Evolutionary conservation across 64 coral and sea anemone species (phyloP), one percentile per base, ranked within the genome.

Genomic region (Astreopora myriophthalma): DNA sequence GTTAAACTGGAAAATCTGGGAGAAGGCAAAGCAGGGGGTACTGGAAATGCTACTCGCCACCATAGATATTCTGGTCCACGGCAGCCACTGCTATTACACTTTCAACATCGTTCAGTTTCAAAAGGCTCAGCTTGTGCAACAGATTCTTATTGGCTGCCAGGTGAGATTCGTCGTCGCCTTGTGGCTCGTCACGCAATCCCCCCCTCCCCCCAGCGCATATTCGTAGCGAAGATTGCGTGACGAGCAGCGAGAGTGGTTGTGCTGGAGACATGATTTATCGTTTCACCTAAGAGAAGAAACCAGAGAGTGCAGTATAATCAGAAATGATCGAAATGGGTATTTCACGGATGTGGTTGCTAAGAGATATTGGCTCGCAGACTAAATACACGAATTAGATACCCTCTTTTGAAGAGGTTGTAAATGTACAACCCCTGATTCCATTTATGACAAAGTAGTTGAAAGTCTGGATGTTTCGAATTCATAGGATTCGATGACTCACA

Each of bases 1-100:
- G 23, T 87, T 99, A 3, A 95, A 99, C 91, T 91, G 97, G 85
- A 95, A 95, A 71, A 87, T 99, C n/a, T 99, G 97, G 97, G 90
- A 95, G 23, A 92, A 87, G 8, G 78, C 89, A 8, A 89, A 89
- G 55, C 87, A 90, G 64, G 95, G 95, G 0, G 95, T 94, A 6
- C 89, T 93, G 48, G 97, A 99, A 72, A 96, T 96, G 94, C 67
- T 99, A 16, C 88, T 99, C 38, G 88, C 90, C 13, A 95, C 94
- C 10, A 88, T 99, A 8, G 97, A 99, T 63, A 95, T 95, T 28
- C 87, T 99, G 35, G 90, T 95, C 0, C 94, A 93, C 57, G 88
- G 89, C 0, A 96, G 91, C 30, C 94, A 99, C 36, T 76, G 90
- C 44, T 88, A 91, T 70, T 95, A 95, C 73, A 65, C 90, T 67